Conservation (phyloP, 1,140 invertebrate genomes). For the Temnothorax nylanderi region DNA sequence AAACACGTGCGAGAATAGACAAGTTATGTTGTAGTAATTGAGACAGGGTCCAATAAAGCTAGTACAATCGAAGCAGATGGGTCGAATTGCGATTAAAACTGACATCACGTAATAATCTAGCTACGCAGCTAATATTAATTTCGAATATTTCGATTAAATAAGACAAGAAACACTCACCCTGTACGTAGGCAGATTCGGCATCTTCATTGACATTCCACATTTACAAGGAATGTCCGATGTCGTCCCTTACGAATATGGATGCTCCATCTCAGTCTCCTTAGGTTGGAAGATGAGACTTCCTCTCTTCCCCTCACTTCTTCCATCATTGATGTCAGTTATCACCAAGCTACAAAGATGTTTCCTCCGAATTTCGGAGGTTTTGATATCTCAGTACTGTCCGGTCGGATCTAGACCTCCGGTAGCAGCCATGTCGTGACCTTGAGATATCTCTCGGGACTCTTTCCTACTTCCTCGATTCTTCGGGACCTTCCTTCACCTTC, state of each 20-base stretch:
- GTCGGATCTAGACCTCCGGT: constrained; percentile 79
- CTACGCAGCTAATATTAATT: neutral
- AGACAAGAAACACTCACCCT: constrained; percentile 67
- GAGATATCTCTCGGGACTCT: constrained; percentile 56
- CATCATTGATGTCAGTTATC: constrained; percentile 51
- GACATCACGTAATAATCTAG: neutral
- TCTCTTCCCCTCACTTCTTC: constrained; percentile 79
- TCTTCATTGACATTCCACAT: constrained; percentile 66
- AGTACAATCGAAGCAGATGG: neutral
- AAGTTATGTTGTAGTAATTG: neutral
- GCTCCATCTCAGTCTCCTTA: constrained; percentile 83
- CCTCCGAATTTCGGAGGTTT: neutral
- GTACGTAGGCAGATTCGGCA: constrained; percentile 64
- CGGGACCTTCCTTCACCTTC: constrained; percentile 59
- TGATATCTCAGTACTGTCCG: constrained; percentile 78
- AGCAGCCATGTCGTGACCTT: constrained; percentile 82
- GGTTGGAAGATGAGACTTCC: constrained; percentile 82
- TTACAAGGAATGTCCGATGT: constrained; percentile 71
- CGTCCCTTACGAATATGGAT: constrained; percentile 85
- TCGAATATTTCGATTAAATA: neutral
- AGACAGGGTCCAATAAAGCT: neutral
- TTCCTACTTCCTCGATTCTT: constrained; percentile 65
- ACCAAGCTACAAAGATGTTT: neutral
- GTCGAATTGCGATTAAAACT: neutral
- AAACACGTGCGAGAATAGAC: constrained; percentile 33